phyloP scores from a whole-genome alignment of 2,113 vertebrate species.

The Mohoua ochrocephala region DNA sequence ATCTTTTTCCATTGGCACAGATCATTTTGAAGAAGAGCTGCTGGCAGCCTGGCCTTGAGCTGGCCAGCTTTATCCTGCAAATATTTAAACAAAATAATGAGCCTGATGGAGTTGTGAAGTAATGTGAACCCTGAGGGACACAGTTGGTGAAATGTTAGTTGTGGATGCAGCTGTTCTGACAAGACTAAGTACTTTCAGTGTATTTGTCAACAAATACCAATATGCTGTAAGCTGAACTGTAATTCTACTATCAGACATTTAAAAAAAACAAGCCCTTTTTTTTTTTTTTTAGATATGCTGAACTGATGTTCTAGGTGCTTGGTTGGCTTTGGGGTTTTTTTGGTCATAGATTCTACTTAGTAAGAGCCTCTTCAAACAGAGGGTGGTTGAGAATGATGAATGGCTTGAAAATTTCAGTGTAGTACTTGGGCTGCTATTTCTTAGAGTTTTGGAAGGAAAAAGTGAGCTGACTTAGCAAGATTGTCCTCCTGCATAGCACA shows the following conservation, averaged over 20 bases:
- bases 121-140: not conserved
- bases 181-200: not conserved
- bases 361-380: not conserved
- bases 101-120: not conserved
- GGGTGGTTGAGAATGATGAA: not conserved
- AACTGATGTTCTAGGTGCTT: not conserved
- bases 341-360: not conserved
- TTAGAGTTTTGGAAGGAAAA: not conserved
- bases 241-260: not conserved
- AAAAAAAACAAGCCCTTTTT: not conserved
- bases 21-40: not conserved
- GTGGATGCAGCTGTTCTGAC: not conserved
- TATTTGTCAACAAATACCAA: not conserved
- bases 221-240: not conserved
- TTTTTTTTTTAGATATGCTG: not conserved
- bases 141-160: not conserved
- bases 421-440: not conserved
- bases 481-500: not conserved
- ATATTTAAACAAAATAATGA: not conserved
- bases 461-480: not conserved
- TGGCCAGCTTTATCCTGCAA: not conserved
- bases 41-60: not conserved
- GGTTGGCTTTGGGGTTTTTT: not conserved
- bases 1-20: not conserved
- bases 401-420: not conserved